Conservation (phyloP, 2,113 vertebrate genomes). For the Alligator mississippiensis region DNA sequence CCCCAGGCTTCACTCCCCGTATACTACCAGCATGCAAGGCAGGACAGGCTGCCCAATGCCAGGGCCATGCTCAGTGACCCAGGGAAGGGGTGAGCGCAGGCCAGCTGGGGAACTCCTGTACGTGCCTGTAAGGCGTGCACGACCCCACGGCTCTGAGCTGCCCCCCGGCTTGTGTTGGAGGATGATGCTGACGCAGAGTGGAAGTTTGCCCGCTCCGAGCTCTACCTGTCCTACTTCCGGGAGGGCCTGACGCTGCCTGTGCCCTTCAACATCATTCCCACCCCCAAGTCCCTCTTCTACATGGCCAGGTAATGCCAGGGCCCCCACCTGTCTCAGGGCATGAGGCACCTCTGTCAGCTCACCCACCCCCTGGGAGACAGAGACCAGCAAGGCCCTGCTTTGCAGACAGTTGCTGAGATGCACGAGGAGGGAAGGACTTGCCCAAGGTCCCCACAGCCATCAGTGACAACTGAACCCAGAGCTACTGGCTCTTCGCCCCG, state of each 20-base stretch:
- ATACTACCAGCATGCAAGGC: too few species aligned
- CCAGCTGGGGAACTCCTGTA: too few species aligned
- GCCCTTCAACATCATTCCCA: conserved; percentile 91
- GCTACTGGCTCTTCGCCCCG: not conserved
- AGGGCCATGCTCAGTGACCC: too few species aligned
- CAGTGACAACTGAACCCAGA: not conserved
- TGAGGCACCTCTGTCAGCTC: not conserved
- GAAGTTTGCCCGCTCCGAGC: conserved; percentile 89
- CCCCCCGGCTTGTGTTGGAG: conserved; percentile 52
- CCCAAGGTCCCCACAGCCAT: not conserved
- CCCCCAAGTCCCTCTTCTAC: conserved; percentile 87
- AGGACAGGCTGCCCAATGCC: too few species aligned
- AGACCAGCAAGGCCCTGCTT: not conserved
- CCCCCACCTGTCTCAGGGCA: not conserved
- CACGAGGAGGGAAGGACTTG: not conserved
- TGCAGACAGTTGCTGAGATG: not conserved
- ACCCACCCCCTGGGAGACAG: not conserved
- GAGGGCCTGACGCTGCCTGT: conserved; percentile 91
- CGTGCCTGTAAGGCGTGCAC: too few species aligned
- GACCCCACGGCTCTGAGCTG: too few species aligned
- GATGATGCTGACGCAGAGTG: conserved; percentile 69
- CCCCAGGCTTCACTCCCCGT: too few species aligned
- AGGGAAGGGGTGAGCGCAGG: too few species aligned
- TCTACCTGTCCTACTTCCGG: conserved; percentile 91
- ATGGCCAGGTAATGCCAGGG: conserved; percentile 77